Evolutionary conservation across 1,140 invertebrate species (phyloP).

Genomic region (Drosophila rhopaloa): DNA sequence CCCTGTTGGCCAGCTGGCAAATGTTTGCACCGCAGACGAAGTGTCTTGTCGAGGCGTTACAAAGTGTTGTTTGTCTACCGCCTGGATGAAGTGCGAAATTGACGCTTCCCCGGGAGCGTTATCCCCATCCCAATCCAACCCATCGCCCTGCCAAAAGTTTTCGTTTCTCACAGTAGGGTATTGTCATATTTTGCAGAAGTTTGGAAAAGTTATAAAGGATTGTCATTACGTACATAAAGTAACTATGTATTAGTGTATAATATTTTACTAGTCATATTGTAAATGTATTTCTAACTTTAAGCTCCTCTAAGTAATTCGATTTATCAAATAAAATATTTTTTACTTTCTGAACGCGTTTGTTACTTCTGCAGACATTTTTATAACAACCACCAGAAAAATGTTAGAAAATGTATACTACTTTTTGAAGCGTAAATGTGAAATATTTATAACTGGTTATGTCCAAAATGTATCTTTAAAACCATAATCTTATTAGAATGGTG

Average conservation of each 20-base stretch:
- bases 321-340: too few species aligned
- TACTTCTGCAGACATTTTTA: too few species aligned
- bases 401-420: too few species aligned
- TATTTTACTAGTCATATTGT: too few species aligned
- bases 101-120: constrained; percentile 35
- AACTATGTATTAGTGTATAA: neutral
- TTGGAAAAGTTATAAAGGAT: constrained; percentile 7
- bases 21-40: constrained; percentile 55
- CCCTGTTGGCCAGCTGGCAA: constrained; percentile 51
- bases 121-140: neutral
- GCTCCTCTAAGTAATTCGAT: too few species aligned
- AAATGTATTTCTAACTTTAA: too few species aligned
- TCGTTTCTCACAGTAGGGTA: neutral
- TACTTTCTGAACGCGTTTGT: too few species aligned
- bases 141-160: constrained; percentile 20
- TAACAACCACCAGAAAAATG: too few species aligned
- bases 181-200: constrained; percentile 2
- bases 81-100: constrained; percentile 68
- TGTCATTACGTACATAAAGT: neutral
- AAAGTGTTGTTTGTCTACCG: constrained; percentile 42
- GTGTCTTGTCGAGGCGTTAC: constrained; percentile 51
- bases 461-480: too few species aligned
- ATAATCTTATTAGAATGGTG: too few species aligned
- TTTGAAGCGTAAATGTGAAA: too few species aligned
- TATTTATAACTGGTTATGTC: too few species aligned